phyloP scores from a whole-genome alignment of 1,140 invertebrate genomes.

The Pachypsylla venusta region DNA sequence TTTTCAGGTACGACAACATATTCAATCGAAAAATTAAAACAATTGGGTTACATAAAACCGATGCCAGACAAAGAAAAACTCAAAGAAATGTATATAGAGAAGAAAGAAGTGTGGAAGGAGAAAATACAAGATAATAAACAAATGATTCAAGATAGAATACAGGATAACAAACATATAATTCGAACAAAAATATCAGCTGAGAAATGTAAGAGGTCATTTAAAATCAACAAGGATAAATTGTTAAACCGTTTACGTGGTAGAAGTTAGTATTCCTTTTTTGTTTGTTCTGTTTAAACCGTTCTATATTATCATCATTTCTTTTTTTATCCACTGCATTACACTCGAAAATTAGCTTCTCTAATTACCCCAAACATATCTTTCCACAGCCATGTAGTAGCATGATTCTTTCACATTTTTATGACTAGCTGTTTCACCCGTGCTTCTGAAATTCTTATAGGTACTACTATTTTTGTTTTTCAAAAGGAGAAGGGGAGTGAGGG shows the following conservation, averaged over 20 bases:
- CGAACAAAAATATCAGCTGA: neutral
- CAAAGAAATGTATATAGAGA: neutral
- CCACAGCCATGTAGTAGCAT: no score
- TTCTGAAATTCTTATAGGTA: no score
- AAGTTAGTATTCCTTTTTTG: no score
- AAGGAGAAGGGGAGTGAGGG: no score
- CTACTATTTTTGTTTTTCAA: no score
- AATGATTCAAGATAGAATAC: neutral
- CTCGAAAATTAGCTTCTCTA: no score
- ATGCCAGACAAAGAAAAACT: constrained; percentile 1
- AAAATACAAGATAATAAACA: neutral
- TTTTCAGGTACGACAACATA: neutral
- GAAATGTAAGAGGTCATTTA: constrained; percentile 3
- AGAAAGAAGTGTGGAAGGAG: neutral
- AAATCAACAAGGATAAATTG: neutral
- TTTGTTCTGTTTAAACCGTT: no score
- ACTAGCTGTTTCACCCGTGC: no score
- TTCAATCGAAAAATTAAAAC: neutral
- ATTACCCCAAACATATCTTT: no score
- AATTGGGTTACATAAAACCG: neutral
- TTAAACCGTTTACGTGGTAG: neutral
- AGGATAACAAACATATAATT: neutral
- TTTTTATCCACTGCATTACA: no score
- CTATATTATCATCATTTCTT: no score
- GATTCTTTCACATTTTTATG: no score